These are phyloP conservation scores for Pristionchus japonicus DNA, from an alignment of 2,888 invertebrate genomes.

Conservation along the genomic window DNA sequence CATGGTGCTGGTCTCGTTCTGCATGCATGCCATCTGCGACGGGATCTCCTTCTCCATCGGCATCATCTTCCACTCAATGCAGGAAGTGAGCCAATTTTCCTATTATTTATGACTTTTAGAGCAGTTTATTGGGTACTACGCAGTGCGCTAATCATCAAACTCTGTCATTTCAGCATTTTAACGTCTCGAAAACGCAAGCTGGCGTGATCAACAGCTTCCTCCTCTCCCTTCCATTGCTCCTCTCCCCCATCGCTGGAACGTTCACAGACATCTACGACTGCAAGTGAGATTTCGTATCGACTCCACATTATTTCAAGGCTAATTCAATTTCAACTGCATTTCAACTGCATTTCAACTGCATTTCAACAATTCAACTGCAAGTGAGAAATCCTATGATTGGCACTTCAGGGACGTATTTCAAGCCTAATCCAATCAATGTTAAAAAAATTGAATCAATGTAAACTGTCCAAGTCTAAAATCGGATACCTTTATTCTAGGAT, in stretches of 20 bases:
- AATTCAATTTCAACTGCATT: too few relatives aligned
- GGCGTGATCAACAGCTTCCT: constrained; percentile 92
- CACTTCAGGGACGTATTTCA: too few relatives aligned
- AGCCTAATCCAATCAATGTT: too few relatives aligned
- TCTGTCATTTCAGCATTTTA: constrained; percentile 85
- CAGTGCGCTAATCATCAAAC: too few relatives aligned
- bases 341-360: too few relatives aligned
- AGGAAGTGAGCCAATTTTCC: constrained; percentile 77
- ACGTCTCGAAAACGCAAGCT: constrained; percentile 87
- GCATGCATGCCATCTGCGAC: constrained; percentile 91
- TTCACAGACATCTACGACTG: constrained; percentile 58
- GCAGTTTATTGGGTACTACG: background rate
- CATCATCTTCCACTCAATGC: constrained; percentile 88
- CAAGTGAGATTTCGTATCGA: constrained; percentile 46
- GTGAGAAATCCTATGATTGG: too few relatives aligned
- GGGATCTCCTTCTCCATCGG: constrained; percentile 94
- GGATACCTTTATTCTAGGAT: too few relatives aligned
- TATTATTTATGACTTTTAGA: background rate
- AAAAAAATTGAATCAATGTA: too few relatives aligned
- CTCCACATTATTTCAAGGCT: too few relatives aligned
- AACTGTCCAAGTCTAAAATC: too few relatives aligned
- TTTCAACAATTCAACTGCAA: too few relatives aligned
- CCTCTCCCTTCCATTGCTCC: constrained; percentile 90
- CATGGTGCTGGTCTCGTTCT: constrained; percentile 88
- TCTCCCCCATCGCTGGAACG: constrained; percentile 81